phyloP scores from a whole-genome alignment of 1,140 invertebrate genomes.

The Orius laevigatus region DNA sequence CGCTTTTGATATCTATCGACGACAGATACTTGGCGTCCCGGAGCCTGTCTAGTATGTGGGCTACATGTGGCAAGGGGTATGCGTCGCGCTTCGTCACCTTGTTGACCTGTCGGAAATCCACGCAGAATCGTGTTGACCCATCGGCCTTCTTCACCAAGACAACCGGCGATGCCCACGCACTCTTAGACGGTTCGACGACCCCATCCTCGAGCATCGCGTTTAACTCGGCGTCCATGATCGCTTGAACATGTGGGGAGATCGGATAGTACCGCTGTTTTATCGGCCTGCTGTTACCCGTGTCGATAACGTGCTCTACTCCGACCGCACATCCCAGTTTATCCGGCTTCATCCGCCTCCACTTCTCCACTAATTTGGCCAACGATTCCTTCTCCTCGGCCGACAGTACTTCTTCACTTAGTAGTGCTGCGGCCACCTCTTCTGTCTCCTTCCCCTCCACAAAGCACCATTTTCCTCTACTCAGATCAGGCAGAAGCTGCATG shows the following conservation, averaged over 20 bases:
- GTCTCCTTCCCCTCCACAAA: too few species aligned
- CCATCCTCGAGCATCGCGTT: constrained; percentile 21
- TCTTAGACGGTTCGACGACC: constrained; percentile 22
- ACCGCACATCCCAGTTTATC: too few species aligned
- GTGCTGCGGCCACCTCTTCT: too few species aligned
- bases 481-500: too few species aligned
- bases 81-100: constrained; percentile 7
- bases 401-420: too few species aligned
- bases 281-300: constrained; percentile 20
- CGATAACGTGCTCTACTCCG: constrained; percentile 22
- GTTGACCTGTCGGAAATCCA: constrained; percentile 19
- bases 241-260: constrained; percentile 18
- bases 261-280: constrained; percentile 23
- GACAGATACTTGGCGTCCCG: constrained; percentile 23
- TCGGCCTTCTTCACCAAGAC: constrained; percentile 22
- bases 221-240: constrained; percentile 21
- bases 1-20: constrained; percentile 23
- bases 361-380: too few species aligned
- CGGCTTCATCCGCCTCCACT: too few species aligned
- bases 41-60: constrained; percentile 16
- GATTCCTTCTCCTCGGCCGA: too few species aligned
- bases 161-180: constrained; percentile 22
- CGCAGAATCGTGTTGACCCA: constrained; percentile 17
- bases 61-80: constrained; percentile 15
- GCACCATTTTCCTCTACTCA: too few species aligned